Base-by-base conservation (phyloP, 2,888 invertebrate genomes). In the Incurvaria masculella region DNA sequence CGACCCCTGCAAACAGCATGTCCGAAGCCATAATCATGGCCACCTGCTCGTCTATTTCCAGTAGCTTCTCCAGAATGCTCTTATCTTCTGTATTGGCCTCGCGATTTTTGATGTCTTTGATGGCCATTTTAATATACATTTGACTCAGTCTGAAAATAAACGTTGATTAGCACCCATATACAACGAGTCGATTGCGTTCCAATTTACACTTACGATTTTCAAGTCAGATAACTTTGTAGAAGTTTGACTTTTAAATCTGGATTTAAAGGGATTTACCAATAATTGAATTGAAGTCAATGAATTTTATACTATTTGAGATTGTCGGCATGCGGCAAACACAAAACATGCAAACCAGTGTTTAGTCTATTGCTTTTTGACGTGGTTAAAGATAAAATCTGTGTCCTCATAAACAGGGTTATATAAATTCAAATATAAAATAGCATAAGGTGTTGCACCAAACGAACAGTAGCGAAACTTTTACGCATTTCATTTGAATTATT, bases 1-100 rank as follows among this genome's bases (percentile, higher is more conserved):
- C 84, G 17, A 84, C 72, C 21, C 84, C 84, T 11, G 81, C 83
- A 21, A 79, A 65, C n/a, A 85, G 51, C 72, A 82, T 75, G 55
- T 85, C 84, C 52, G 79, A 61, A 1, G 80, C 79, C 79, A 82
- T 83, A 3, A 79, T 67, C 8, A 72, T 53, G 0, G 83, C 84
- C 3, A 79, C 59, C 48, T 70, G 65, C 43, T 72, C 66, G 58
- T 82, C 75, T 11, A 72, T 65, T 41, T 64, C 63, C n/a, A 81
- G 57, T 33, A 85, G 56, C 51, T 72, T 71, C 55, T 83, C 76
- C 49, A 84, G 62, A 45, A 84, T 47, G 27, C 49, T 42, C 47
- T 74, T 69, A 16, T 51, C 46, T 21, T 51, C 57, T 56, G 63
- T 38, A 51, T 59, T 57, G 16, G 48, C n/a, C 40, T 42, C 44